Conservation (phyloP, 2,888 invertebrate genomes). For the Raillietiella orientalis region DNA sequence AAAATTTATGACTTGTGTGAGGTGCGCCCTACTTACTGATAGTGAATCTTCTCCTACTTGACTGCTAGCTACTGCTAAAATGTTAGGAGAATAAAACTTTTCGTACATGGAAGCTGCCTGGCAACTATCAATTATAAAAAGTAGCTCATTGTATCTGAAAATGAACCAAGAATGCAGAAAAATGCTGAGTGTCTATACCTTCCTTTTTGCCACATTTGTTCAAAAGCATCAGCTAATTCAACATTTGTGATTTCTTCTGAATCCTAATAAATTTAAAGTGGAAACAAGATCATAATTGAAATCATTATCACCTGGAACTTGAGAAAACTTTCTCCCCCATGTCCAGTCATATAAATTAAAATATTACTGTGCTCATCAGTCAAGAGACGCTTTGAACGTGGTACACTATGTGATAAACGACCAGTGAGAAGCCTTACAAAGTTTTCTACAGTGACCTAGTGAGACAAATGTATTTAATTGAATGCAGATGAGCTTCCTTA, state of each 20-base stretch:
- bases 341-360: constrained; percentile 72
- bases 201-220: constrained; percentile 98
- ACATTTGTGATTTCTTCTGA: constrained; percentile 95
- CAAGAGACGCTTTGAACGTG: constrained; percentile 68
- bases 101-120: constrained; percentile 97
- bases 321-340: constrained; percentile 94
- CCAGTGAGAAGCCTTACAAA: constrained; percentile 87
- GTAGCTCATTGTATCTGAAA: constrained; percentile 74
- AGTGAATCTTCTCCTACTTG: constrained; percentile 93
- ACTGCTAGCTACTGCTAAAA: constrained; percentile 86
- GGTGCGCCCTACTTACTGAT: constrained; percentile 27
- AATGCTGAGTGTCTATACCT: constrained; percentile 24
- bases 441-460: constrained; percentile 81
- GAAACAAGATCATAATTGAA: not conserved
- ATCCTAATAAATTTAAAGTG: constrained; percentile 37
- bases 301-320: constrained; percentile 35
- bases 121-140: constrained; percentile 96
- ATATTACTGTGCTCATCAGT: constrained; percentile 93
- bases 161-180: not conserved
- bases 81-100: constrained; percentile 90
- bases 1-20: no score
- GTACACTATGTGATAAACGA: constrained; percentile 62
- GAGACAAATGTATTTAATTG: not conserved
- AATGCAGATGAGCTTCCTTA: constrained; percentile 10
- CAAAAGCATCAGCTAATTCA: constrained; percentile 89